phyloP scores from a whole-genome alignment of 2,797 vertebrate genomes.

The Acanthopagrus latus region DNA sequence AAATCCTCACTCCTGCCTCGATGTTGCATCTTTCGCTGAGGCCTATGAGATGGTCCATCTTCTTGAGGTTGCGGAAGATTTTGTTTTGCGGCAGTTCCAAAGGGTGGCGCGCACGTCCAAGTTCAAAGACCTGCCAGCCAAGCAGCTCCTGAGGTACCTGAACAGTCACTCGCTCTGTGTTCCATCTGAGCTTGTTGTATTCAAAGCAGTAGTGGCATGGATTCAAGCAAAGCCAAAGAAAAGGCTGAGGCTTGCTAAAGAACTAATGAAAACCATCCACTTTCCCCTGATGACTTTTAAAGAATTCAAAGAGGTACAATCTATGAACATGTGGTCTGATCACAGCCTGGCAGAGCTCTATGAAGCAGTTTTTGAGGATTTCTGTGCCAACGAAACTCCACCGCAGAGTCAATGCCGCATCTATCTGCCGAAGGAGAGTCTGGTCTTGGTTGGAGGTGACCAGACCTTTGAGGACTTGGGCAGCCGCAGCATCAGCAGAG shows the following conservation, averaged over 20 bases:
- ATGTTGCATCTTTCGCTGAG: slow-evolving; percentile 86
- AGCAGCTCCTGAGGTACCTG: slow-evolving; percentile 86
- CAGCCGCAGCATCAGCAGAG: slow-evolving; percentile 81
- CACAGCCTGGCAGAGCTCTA: slow-evolving; percentile 76
- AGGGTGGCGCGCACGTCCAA: slow-evolving; percentile 84
- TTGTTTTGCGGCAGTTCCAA: slow-evolving; percentile 87
- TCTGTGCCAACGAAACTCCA: slow-evolving; percentile 68
- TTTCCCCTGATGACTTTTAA: slow-evolving; percentile 92
- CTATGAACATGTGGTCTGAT: slow-evolving; percentile 76
- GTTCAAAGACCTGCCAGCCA: slow-evolving; percentile 87
- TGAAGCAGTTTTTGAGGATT: slow-evolving; percentile 69
- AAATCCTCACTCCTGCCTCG: slow-evolving; percentile 85
- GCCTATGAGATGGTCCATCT: slow-evolving; percentile 86
- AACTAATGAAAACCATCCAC: slow-evolving; percentile 87
- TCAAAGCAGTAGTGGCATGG: slow-evolving; percentile 89
- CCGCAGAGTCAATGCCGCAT: slow-evolving; percentile 74
- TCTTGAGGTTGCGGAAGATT: slow-evolving; percentile 84
- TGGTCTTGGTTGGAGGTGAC: slow-evolving; percentile 92
- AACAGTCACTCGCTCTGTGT: slow-evolving; percentile 84
- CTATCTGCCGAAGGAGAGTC: slow-evolving; percentile 85
- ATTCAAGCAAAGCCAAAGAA: slow-evolving; percentile 82
- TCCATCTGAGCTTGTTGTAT: slow-evolving; percentile 88
- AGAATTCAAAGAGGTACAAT: slow-evolving; percentile 89
- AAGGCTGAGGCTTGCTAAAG: slow-evolving; percentile 78
- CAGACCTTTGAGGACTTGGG: slow-evolving; percentile 80